phyloP scores from a whole-genome alignment of 1,140 invertebrate genomes.

The Drosophila ercepeae region DNA sequence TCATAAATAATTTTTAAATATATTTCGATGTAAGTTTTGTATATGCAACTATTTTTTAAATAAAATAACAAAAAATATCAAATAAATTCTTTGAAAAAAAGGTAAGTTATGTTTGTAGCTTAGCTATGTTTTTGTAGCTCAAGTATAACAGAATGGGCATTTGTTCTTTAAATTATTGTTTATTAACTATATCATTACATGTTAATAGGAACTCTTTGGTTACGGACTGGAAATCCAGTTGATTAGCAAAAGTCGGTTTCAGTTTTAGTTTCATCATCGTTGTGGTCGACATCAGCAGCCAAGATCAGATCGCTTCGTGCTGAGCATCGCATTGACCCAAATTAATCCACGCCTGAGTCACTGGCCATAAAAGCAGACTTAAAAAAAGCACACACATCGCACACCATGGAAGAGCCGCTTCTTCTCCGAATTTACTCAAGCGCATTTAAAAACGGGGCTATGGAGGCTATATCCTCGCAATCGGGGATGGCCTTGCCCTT shows the following conservation, averaged over 20 bases:
- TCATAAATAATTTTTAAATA: conserved; percentile 35
- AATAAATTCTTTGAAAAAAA: no score
- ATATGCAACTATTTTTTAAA: conserved; percentile 69
- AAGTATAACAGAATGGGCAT: background rate
- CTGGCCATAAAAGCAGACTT: conserved; percentile 52
- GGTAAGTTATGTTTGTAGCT: no score
- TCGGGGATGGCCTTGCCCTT: conserved; percentile 93
- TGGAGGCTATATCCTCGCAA: conserved; percentile 91
- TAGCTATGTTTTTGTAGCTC: no score
- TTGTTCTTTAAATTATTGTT: conserved; percentile 6
- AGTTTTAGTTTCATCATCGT: conserved; percentile 29
- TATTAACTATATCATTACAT: conserved; percentile 39
- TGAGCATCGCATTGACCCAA: conserved; percentile 70
- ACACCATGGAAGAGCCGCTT: conserved; percentile 21
- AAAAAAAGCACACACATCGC: conserved; percentile 13
- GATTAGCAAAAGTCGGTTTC: conserved; percentile 43
- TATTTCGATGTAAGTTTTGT: conserved; percentile 66
- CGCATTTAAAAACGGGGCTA: conserved; percentile 90
- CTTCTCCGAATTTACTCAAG: conserved; percentile 56
- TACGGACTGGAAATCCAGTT: conserved; percentile 39
- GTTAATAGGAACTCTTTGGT: conserved; percentile 56
- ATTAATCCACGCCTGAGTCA: conserved; percentile 59
- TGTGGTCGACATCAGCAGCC: conserved; percentile 37
- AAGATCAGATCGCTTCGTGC: conserved; percentile 48
- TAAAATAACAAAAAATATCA: conserved; percentile 50